A percentile compares a stretch with the other conserved stretches of the same genome.
These are phyloP conservation scores for Leucophenga maculata DNA, from an alignment of 2,888 invertebrate genomes.

Conservation along the genomic window DNA sequence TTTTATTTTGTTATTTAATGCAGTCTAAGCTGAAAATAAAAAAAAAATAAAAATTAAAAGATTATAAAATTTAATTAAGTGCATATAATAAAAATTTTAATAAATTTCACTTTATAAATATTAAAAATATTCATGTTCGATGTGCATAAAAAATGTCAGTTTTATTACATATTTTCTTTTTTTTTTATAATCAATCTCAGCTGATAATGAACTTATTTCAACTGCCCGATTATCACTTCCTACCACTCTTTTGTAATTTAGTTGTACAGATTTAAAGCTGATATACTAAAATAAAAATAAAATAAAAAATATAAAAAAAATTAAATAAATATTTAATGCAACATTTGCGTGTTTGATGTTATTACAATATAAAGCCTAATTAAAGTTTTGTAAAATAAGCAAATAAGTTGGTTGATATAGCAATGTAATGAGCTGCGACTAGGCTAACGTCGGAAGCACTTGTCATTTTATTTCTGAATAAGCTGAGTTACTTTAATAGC, in stretches of 20 bases:
- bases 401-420: not conserved
- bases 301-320: conserved; percentile 35
- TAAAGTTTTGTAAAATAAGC: conserved; percentile 13
- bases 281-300: conserved; percentile 34
- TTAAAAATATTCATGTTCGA: not conserved
- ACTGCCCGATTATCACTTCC: conserved; percentile 17
- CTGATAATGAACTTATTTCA: conserved; percentile 1
- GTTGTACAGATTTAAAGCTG: conserved; percentile 40
- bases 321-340: conserved; percentile 41
- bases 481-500: too few species aligned
- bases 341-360: conserved; percentile 60
- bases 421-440: conserved; percentile 38
- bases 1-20: conserved; percentile 60
- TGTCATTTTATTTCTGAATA: too few species aligned
- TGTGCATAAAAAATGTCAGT: too few species aligned
- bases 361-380: conserved; percentile 39
- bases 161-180: too few species aligned
- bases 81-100: not conserved
- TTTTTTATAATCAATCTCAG: too few species aligned
- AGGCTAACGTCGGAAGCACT: too few species aligned
- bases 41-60: conserved; percentile 39
- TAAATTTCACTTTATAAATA: not conserved
- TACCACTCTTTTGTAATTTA: not conserved
- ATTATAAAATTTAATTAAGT: conserved; percentile 4
- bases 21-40: conserved; percentile 53